Base-by-base conservation (phyloP, 2,113 vertebrate genomes). In the Nesospiza acunhae region DNA sequence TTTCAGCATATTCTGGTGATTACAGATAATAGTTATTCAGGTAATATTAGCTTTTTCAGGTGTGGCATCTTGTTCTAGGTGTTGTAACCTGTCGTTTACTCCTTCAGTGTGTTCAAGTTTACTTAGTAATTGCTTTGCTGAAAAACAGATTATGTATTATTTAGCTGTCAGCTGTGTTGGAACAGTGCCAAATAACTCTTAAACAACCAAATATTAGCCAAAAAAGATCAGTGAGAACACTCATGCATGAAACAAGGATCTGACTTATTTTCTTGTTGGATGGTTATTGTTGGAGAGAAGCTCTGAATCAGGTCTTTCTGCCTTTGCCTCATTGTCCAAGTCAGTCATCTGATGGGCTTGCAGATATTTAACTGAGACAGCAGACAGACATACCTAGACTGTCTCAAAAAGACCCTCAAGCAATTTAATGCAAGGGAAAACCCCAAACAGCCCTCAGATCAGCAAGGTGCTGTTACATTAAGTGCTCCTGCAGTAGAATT, bases 111-210 rank as follows among this genome's bases (percentile, higher is more conserved):
- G 74, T 89, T 95, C 91, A 95, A 73, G 62, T 92, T 97, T 96
- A 66, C 79, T 77, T 31, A 23, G 62, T 97, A 98, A 98, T 98
- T 97, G 95, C 91, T 93, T 95, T 95, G 84, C 88, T 97, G 97
- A 98, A 98, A 97, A 95, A 79, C 96, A 97, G 97, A 97, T 97
- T 98, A 97, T 95, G 75, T 96, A 96, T 97, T 98, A 97, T 98
- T 96, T 94, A 96, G 83, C 90, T 97, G 97, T 98, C 98, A 98
- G 85, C 80, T 84, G 10, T 81, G 55, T 22, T 94, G 96, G 92
- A 90, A 28, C 82, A 35, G 26, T 82, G 96, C 96, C 97, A 98
- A 77, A 82, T 47, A 96, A 64, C 75, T 84, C 90, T 87, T 73
- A 94, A 94, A 94, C 73, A 91, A 46, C 78, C 67, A 84, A 63